Base-by-base conservation (phyloP, 2,797 vertebrate species). In the Pangasius mekongensis region DNA sequence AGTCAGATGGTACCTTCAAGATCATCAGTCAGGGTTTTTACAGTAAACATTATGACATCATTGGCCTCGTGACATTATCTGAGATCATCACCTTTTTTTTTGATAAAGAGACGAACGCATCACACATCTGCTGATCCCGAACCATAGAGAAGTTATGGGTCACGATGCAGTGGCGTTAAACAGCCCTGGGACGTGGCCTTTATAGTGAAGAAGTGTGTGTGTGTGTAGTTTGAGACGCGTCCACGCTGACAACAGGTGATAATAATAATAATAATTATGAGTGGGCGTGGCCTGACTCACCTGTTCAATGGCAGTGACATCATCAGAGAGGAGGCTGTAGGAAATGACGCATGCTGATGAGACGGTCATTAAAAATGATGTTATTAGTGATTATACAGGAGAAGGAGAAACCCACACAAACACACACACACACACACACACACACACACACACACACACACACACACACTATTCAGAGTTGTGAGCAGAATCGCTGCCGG, bases 241-340 rank as follows among this genome's bases (percentile, higher is more conserved):
- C 43, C 73, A 76, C 11, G n/a, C 24, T 76, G 14, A 78, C 30
- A 33, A 0, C 7, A 24, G 56, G 33, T 60, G 10, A 43, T 43
- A 43, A 43, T 43, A 43, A 43, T 43, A 43, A 43, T 43, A 43
- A 49, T 66, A 67, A 30, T 67, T 22, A 52, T 73, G 30, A 81
- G 49, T 56, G 62, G 49, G 64, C 6, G 64, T 67, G 77, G 86
- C 87, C 90, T 81, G 52, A 69, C 89, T 96, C 92, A 97, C 97
- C 96, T 97, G 96, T 83, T 67, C 14, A 33, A 67, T 52, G 62
- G 82, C 60, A 83, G 43, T 84, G 82, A 84, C 62, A 67, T 84
- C 82, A 67, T 84, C 62, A 52, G 62, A 52, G 16, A 33, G 60
- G 47, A 52, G 43, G 27, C 66, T 83, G 81, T 7, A 83, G 36